These are phyloP conservation scores for human (Homo sapiens) DNA, from an alignment of 2,113 vertebrate species.

Conservation along the genomic window DNA sequence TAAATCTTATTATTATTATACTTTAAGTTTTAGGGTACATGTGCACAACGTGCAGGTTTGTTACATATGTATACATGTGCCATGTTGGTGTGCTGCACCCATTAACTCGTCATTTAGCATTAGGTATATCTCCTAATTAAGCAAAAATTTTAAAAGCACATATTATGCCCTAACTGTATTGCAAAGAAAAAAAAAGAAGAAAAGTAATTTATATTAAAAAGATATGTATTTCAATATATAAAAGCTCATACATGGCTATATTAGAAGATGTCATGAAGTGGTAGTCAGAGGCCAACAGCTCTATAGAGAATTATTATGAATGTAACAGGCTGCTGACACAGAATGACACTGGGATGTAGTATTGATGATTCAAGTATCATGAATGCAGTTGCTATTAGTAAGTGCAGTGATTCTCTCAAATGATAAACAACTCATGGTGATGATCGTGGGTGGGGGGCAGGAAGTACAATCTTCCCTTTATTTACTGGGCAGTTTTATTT, in stretches of 20 bases:
- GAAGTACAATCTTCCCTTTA: not conserved
- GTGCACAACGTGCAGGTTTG: no score
- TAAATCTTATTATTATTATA: no score
- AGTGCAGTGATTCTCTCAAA: not conserved
- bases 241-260: not conserved
- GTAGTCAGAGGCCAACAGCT: not conserved
- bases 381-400: not conserved
- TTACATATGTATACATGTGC: no score
- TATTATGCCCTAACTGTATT: not conserved
- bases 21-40: no score
- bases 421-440: not conserved
- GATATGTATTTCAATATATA: constrained; percentile 7
- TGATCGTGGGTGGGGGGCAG: not conserved
- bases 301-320: not conserved
- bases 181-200: not conserved
- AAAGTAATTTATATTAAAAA: constrained; percentile 14
- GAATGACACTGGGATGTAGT: not conserved
- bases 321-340: not conserved
- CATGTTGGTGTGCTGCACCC: no score
- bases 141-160: not conserved
- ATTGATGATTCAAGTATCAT: not conserved
- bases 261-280: not conserved
- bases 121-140: not conserved
- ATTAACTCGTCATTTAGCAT: no score
- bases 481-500: not conserved